Evolutionary conservation across 2,888 invertebrate genomes (phyloP), one percentile per base, ranked within the genome.

Genomic region (Desoria tigrina): DNA sequence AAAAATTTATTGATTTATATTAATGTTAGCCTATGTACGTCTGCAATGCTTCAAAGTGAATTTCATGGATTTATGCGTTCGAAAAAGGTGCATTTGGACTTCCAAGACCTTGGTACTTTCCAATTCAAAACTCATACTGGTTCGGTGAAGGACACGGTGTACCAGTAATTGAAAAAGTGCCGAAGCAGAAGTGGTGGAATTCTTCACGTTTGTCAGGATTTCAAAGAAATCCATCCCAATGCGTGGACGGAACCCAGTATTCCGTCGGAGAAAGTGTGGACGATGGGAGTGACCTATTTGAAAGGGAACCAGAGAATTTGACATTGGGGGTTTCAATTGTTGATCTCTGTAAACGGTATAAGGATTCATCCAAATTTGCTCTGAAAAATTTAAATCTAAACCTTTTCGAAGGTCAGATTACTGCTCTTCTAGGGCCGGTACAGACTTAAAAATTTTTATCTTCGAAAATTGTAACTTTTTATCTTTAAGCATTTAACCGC

Each of bases 351-450:
- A 84, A 79, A 64, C 78, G 76, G 58, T 78, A 64, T 79, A 80
- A 73, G 72, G 72, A 58, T 78, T 78, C 66, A 74, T 70, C 74
- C 63, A 79, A 75, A 61, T 77, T 81, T 9, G 92, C 89, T 18
- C 86, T 94, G 0, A 84, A 86, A 74, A 83, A 87, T 69, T 82
- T 93, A 53, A 84, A 84, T 16, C 79, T 95, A 79, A 86, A 89
- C 67, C 88, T 94, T 78, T 89, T 88, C 77, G 85, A 87, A 77
- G 90, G 90, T 1, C 90, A 92, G 81, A 92, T 94, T 54, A 93
- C 92, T 0, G 90, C 90, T 1, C 81, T 94, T n/a, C 82, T 96
- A 21, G 66, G 66, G n/a, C 45, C 45, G 6, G 45, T 45, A n/a
- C n/a, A n/a, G n/a, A n/a, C n/a, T n/a, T n/a, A n/a, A n/a, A n/a